phyloP scores from a whole-genome alignment of 2,888 invertebrate species.

The Synergus umbraculus region DNA sequence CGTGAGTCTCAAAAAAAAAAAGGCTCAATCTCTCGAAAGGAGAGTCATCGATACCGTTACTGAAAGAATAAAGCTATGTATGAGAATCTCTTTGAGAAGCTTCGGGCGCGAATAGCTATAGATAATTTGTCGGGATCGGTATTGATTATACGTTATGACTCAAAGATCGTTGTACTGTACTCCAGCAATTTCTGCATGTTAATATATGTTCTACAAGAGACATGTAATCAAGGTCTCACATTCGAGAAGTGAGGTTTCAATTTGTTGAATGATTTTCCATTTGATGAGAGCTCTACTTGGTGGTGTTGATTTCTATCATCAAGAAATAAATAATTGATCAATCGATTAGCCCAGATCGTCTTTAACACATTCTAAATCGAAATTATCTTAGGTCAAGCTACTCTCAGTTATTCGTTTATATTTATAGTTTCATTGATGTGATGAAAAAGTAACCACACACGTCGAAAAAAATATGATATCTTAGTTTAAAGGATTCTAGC shows the following conservation, averaged over 20 bases:
- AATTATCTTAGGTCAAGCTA: background rate
- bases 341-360: background rate
- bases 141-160: conserved; percentile 36
- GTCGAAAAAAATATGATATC: no score
- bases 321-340: background rate
- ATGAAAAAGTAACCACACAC: conserved; percentile 8
- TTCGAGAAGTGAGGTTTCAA: background rate
- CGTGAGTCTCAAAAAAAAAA: background rate
- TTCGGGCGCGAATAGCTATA: conserved; percentile 23
- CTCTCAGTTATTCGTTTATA: conserved; percentile 4
- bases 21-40: background rate
- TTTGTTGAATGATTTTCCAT: conserved; percentile 19
- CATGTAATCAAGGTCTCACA: conserved; percentile 27
- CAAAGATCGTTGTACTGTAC: conserved; percentile 20
- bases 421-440: background rate
- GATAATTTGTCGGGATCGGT: conserved; percentile 38
- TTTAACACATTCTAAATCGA: background rate
- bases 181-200: conserved; percentile 17
- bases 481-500: no score
- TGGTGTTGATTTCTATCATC: background rate
- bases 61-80: conserved; percentile 14
- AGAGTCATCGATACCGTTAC: conserved; percentile 7
- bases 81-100: conserved; percentile 33
- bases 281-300: background rate
- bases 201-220: conserved; percentile 7